A percentile compares a stretch with the other conserved stretches of the same genome.
Evolutionary conservation across 2,113 vertebrate species (phyloP).

Genomic region (Chrysochloris asiatica): DNA sequence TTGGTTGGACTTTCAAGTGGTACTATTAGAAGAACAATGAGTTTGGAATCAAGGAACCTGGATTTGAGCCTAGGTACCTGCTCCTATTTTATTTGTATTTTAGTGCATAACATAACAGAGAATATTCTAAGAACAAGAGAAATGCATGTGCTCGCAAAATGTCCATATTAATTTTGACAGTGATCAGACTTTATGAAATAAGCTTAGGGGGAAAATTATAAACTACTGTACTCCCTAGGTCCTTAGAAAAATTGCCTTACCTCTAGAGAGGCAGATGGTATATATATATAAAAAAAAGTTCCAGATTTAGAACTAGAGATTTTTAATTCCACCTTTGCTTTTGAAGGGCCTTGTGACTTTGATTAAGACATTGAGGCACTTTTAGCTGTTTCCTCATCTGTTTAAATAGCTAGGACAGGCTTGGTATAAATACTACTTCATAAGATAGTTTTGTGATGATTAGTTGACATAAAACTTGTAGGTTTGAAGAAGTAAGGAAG

Average conservation of each 20-base stretch:
- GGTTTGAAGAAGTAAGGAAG: no score
- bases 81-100: neutral
- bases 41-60: neutral
- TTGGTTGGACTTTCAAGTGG: no score
- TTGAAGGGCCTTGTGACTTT: no score
- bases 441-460: neutral
- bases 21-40: no score
- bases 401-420: accelerated
- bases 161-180: neutral
- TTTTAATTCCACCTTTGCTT: neutral
- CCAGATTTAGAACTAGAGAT: neutral
- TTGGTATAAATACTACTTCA: accelerated
- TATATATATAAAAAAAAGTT: neutral
- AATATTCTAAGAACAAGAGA: neutral
- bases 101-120: neutral
- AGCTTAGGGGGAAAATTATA: neutral
- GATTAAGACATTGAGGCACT: no score
- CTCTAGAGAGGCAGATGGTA: accelerated
- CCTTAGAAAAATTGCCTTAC: neutral
- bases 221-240: no score
- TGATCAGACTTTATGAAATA: neutral
- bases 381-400: neutral
- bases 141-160: no score
- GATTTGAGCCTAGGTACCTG: neutral
- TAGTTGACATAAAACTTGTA: neutral